These are phyloP conservation scores for Scaptomyza polygonia DNA, from an alignment of 2,888 invertebrate genomes.

Conservation along the genomic window DNA sequence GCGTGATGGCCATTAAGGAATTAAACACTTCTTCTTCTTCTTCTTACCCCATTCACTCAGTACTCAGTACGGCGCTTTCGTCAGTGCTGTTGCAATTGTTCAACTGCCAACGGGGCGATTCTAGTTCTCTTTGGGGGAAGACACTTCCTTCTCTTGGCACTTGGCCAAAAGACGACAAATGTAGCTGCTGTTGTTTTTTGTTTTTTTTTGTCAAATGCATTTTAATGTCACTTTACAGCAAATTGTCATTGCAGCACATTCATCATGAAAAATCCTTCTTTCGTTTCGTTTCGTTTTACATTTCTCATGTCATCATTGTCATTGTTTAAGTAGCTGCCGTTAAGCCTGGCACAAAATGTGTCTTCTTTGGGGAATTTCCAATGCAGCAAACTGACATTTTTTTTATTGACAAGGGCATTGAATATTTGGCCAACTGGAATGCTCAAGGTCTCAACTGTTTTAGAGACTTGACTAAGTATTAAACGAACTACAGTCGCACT, in stretches of 20 bases:
- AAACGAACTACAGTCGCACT: background rate
- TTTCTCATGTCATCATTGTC: slow-evolving; percentile 48
- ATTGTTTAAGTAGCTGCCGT: slow-evolving; percentile 52
- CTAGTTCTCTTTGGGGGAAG: slow-evolving; percentile 1
- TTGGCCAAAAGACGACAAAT: slow-evolving; percentile 50
- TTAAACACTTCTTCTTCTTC: background rate
- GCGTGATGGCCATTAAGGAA: slow-evolving; percentile 40
- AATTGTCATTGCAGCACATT: slow-evolving; percentile 58
- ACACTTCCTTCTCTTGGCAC: slow-evolving; percentile 39
- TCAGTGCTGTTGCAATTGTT: slow-evolving; percentile 44
- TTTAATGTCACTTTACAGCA: slow-evolving; percentile 66
- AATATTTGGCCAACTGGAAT: slow-evolving; percentile 13
- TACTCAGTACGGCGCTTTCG: slow-evolving; percentile 32
- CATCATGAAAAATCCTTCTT: slow-evolving; percentile 30
- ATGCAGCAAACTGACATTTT: slow-evolving; percentile 13
- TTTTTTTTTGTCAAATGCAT: slow-evolving; percentile 70
- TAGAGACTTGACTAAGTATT: background rate
- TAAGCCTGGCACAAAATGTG: slow-evolving; percentile 31
- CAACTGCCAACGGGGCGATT: slow-evolving; percentile 24
- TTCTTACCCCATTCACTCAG: background rate
- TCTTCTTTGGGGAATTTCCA: slow-evolving; percentile 19
- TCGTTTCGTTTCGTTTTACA: background rate
- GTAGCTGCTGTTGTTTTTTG: slow-evolving; percentile 25
- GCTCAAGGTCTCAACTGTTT: slow-evolving; percentile 12
- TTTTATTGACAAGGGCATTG: slow-evolving; percentile 38